phyloP scores from a whole-genome alignment of 2,113 vertebrate genomes.

The Austrofundulus limnaeus region DNA sequence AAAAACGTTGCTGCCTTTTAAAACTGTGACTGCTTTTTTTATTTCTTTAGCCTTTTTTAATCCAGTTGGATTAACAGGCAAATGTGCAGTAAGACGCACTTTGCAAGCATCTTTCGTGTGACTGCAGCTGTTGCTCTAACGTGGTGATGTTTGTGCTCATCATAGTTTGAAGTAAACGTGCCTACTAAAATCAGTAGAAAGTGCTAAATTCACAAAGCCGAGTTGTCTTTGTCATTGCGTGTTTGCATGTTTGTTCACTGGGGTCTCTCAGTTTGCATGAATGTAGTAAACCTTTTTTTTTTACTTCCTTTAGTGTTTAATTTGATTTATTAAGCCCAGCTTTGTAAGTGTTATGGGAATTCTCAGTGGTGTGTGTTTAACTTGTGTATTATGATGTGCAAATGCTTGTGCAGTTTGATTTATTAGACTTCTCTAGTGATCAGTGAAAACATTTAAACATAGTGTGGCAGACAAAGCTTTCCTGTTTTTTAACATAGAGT shows the following conservation, averaged over 20 bases:
- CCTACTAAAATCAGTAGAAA: conserved; percentile 79
- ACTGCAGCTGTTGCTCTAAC: conserved; percentile 77
- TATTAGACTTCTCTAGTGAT: conserved; percentile 6
- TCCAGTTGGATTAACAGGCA: conserved; percentile 61
- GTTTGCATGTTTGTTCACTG: conserved; percentile 60
- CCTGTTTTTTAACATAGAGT: not conserved
- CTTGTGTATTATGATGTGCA: conserved; percentile 2
- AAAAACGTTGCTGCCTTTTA: conserved; percentile 11
- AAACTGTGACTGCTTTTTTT: conserved; percentile 76
- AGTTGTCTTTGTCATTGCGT: conserved; percentile 51
- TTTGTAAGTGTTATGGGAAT: conserved; percentile 11
- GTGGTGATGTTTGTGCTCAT: conserved; percentile 70
- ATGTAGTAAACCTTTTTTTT: conserved; percentile 20
- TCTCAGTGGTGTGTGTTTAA: not conserved
- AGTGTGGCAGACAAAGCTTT: not conserved
- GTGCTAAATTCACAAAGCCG: conserved; percentile 19
- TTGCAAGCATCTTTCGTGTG: conserved; percentile 77
- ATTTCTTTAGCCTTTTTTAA: conserved; percentile 69
- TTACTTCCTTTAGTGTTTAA: conserved; percentile 12
- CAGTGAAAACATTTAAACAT: not conserved
- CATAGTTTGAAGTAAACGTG: conserved; percentile 65
- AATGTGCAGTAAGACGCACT: conserved; percentile 68
- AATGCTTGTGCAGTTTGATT: not conserved
- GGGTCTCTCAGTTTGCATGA: conserved; percentile 81
- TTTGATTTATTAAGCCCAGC: conserved; percentile 11